These are phyloP conservation scores for Xerus inauris DNA, from an alignment of 2,113 vertebrate genomes.

Conservation along the genomic window DNA sequence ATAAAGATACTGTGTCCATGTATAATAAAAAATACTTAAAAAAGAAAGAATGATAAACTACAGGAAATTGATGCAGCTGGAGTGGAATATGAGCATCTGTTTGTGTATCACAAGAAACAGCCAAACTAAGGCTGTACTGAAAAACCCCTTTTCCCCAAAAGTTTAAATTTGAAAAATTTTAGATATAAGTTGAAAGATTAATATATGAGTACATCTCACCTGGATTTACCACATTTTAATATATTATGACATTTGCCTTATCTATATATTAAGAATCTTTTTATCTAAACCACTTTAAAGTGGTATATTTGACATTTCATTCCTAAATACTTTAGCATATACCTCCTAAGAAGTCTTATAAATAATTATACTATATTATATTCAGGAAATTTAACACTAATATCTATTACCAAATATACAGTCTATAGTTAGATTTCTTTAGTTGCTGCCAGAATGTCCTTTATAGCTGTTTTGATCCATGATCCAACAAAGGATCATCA, in stretches of 20 bases:
- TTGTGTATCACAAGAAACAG: neutral
- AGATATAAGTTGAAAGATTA: neutral
- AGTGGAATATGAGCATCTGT: neutral
- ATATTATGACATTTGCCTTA: neutral
- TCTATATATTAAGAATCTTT: neutral
- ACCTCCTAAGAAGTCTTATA: neutral
- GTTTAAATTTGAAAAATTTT: constrained; percentile 34
- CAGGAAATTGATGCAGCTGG: neutral
- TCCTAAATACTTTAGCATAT: neutral
- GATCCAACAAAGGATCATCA: neutral
- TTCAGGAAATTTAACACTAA: neutral
- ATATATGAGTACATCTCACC: neutral
- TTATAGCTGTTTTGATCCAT: neutral
- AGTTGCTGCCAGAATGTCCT: neutral
- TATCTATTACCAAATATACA: neutral
- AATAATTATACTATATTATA: neutral
- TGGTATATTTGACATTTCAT: neutral
- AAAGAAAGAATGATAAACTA: neutral
- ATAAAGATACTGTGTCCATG: too few relatives aligned
- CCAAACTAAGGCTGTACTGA: neutral
- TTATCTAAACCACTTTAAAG: constrained; percentile 23
- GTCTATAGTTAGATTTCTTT: constrained; percentile 14
- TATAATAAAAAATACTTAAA: too few relatives aligned
- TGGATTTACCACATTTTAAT: neutral
- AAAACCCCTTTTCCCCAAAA: neutral